phyloP scores from a whole-genome alignment of 2,113 vertebrate genomes.

The Heterotilapia buettikoferi region DNA sequence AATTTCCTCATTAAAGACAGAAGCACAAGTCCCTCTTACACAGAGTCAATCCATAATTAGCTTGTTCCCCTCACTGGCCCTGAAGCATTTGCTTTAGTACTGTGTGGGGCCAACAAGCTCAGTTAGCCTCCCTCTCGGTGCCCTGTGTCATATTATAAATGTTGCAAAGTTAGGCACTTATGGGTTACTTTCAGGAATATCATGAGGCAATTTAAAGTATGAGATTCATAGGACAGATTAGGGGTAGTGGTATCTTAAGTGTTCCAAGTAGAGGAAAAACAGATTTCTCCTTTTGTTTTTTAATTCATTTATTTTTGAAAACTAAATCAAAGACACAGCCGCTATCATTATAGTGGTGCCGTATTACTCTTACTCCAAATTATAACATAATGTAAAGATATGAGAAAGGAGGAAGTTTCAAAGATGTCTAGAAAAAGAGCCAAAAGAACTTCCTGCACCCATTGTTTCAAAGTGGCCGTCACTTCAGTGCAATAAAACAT shows the following conservation, averaged over 20 bases:
- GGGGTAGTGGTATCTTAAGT: not conserved
- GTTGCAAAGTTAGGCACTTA: slow-evolving; percentile 3
- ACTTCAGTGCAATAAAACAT: not conserved
- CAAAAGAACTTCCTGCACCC: not conserved
- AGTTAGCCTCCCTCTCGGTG: slow-evolving; percentile 15
- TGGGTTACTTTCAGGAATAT: not conserved
- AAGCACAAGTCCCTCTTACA: slow-evolving; percentile 48
- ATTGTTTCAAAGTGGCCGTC: not conserved
- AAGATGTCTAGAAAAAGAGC: not conserved
- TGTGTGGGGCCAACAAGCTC: slow-evolving; percentile 48
- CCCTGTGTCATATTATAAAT: slow-evolving; percentile 1
- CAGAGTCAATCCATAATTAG: slow-evolving; percentile 58
- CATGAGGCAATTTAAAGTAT: not conserved
- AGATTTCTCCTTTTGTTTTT: not conserved
- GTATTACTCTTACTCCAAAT: not conserved
- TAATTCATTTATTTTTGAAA: not conserved
- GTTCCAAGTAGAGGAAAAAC: not conserved
- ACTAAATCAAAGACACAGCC: not conserved
- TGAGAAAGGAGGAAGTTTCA: not conserved
- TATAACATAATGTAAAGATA: not conserved
- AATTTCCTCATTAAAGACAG: slow-evolving; percentile 74
- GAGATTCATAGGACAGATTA: not conserved
- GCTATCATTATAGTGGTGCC: not conserved
- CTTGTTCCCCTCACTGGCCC: slow-evolving; percentile 54
- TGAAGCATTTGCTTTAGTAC: slow-evolving; percentile 47